Conservation (phyloP, 2,113 vertebrate genomes). For the Seriola rivoliana region DNA sequence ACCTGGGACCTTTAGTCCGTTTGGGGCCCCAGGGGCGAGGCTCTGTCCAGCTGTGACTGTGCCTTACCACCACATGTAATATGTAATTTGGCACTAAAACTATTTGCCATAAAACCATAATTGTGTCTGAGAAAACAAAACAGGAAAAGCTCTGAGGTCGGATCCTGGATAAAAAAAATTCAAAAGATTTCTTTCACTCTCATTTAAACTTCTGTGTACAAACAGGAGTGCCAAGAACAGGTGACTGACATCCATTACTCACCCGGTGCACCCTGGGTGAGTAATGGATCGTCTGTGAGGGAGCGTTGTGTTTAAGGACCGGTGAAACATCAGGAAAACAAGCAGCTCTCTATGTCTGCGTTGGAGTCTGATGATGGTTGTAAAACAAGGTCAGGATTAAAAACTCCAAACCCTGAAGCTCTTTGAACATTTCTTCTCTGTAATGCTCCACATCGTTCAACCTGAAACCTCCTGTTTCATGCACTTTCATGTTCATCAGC, state of each 20-base stretch:
- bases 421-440: slow-evolving; percentile 34
- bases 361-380: slow-evolving; percentile 24
- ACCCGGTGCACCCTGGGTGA: background rate
- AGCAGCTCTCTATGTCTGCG: slow-evolving; percentile 32
- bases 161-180: background rate
- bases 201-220: background rate
- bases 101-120: background rate
- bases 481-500: background rate
- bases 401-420: background rate
- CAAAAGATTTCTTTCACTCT: background rate
- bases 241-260: background rate
- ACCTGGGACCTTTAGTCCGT: too few species aligned
- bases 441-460: slow-evolving; percentile 11
- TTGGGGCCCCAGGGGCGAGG: too few species aligned
- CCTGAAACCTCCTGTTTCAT: slow-evolving; percentile 14
- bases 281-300: slow-evolving; percentile 18
- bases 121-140: background rate
- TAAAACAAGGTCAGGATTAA: slow-evolving; percentile 33
- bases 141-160: background rate
- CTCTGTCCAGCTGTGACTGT: background rate
- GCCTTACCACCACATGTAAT: too few species aligned
- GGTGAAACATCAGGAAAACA: slow-evolving; percentile 52
- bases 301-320: slow-evolving; percentile 42
- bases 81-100: too few species aligned
- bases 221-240: background rate